Evolutionary conservation across 2,888 invertebrate species (phyloP), one percentile per base, ranked within the genome.

Genomic region (Eristalis arbustorum): DNA sequence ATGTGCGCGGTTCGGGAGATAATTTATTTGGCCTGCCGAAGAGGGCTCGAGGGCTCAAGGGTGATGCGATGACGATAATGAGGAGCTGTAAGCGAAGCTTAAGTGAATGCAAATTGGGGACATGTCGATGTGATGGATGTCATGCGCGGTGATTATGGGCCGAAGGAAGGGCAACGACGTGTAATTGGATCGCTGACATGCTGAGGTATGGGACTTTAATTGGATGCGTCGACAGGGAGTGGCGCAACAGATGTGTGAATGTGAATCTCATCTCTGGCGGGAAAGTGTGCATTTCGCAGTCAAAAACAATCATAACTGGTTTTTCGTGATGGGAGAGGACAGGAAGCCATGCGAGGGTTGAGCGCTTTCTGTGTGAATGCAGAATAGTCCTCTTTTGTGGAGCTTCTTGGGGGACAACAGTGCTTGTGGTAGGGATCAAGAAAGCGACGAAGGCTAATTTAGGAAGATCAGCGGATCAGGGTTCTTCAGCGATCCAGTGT

Each of bases 51-150:
- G 81, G 77, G 73, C 49, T 71, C 75, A 18, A 18, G 18, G 18
- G 2, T 61, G 75, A 79, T 49, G 49, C 8, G 18, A 8, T 69
- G 62, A 71, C 61, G 72, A 83, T 87, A 87, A 87, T 74, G 71
- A 87, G 71, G 37, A 49, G 69, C 79, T 79, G 59, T 73, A 73
- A 73, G 67, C 11, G 67, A 61, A 67, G 31, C 40, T 79, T 61
- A 81, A 81, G 75, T 81, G 75, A 71, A 81, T 81, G 81, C 69
- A 81, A 81, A 81, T 81, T 81, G 81, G 71, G 59, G 64, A 64
- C 63, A 69, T 68, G 37, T 79, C 66, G 59, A 49, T 62, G 67
- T 76, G 34, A 71, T 61, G 59, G 61, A 72, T 72, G 72, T 72
- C 74, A 62, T 69, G 40, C 42, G 18, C 34, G 18, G 34, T 68